A percentile compares a stretch with the other conserved stretches of the same genome.
phyloP scores from a whole-genome alignment of 2,888 invertebrate genomes.

The Apamea crenata region DNA sequence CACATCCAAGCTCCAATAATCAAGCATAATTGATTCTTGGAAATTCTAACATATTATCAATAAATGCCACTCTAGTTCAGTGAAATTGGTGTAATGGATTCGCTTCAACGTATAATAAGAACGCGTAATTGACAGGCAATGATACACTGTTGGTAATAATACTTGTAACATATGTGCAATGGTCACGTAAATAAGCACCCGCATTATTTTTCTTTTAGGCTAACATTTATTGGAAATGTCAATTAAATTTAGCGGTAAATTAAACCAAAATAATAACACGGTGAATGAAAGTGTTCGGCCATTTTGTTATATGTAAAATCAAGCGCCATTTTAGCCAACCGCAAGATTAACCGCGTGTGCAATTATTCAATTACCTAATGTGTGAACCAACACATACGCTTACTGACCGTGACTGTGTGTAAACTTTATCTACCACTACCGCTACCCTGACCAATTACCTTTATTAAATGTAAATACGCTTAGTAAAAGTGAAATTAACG shows the following conservation, averaged over 20 bases:
- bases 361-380: constrained; percentile 76
- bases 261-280: neutral
- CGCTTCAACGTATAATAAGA: constrained; percentile 34
- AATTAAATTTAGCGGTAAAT: neutral
- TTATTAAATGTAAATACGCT: constrained; percentile 58
- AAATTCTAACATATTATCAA: constrained; percentile 14
- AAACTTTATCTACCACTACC: constrained; percentile 59
- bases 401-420: constrained; percentile 74
- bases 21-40: constrained; percentile 5
- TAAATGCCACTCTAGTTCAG: constrained; percentile 37
- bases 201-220: neutral
- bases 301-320: constrained; percentile 22
- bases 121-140: constrained; percentile 37
- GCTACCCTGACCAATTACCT: constrained; percentile 61
- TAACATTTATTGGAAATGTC: neutral
- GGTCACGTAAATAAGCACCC: constrained; percentile 25
- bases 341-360: constrained; percentile 53
- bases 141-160: constrained; percentile 38
- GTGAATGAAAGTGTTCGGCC: neutral
- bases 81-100: constrained; percentile 37
- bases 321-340: constrained; percentile 54
- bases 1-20: constrained; percentile 7
- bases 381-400: constrained; percentile 71
- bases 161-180: constrained; percentile 18
- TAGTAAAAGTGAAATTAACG: constrained; percentile 75